A percentile compares a stretch with the other conserved stretches of the same genome.
These are phyloP conservation scores for Xerus rutilus DNA, from an alignment of 2,797 vertebrate genomes.

Conservation along the genomic window DNA sequence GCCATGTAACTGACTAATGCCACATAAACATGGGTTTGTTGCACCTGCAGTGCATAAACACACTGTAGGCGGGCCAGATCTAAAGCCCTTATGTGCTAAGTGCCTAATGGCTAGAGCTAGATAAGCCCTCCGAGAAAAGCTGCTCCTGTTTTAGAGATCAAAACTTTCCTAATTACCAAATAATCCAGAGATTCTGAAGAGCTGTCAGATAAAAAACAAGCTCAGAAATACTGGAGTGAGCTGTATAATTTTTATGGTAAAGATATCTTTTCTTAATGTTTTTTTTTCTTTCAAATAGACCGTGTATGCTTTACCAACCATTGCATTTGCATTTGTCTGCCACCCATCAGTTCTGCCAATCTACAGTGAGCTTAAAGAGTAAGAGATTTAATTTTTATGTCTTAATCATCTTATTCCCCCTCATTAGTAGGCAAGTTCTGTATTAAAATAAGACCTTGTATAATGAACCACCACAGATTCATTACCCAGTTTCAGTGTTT, in stretches of 20 bases:
- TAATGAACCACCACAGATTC: not conserved
- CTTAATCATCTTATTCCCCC: not conserved
- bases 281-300: constrained; percentile 90
- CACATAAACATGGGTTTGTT: rapidly evolving
- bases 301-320: constrained; percentile 95
- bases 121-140: constrained; percentile 59
- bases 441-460: not conserved
- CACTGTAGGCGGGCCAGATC: not conserved
- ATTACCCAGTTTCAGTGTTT: not conserved
- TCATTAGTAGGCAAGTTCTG: not conserved
- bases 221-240: not conserved
- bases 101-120: not conserved
- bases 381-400: constrained; percentile 80
- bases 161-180: constrained; percentile 34
- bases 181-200: constrained; percentile 47
- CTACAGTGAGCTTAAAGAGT: constrained; percentile 96
- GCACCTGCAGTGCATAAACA: not conserved
- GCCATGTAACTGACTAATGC: not conserved
- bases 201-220: not conserved
- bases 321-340: constrained; percentile 97
- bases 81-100: not conserved
- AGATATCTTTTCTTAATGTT: constrained; percentile 67
- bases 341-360: constrained; percentile 98
- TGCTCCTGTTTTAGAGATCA: constrained; percentile 24
- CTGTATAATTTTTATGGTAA: constrained; percentile 64